Evolutionary conservation across 2,888 invertebrate species (phyloP), one percentile per base, ranked within the genome.

Genomic region (Saturnia pavonia): DNA sequence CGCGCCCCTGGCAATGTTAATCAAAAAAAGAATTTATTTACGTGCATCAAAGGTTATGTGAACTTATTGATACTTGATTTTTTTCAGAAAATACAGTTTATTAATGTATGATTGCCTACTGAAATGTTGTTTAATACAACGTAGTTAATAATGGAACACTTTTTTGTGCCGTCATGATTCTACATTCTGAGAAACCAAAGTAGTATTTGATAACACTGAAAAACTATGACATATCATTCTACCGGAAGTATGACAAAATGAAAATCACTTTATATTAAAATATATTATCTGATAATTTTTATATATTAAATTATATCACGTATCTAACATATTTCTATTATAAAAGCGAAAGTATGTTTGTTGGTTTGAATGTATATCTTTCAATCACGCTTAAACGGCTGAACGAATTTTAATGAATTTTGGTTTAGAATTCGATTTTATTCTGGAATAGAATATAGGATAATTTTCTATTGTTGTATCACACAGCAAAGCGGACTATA

Each of bases 1-100:
- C 87, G 89, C 89, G 86, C 90, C 89, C 90, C 83, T 66, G 71
- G 14, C 57, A 69, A 69, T 67, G 71, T 54, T 69, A 69, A 71
- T 69, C 63, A 54, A 69, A 57, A 43, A 57, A 71, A 54, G 34
- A 69, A 54, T 45, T 60, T 34, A 57, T 69, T 43, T 27, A 57
- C 27, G 22, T 43, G 43, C 4, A 66, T 48, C 45, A 54, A 57
- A 65, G 40, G 19, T n/a, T 40, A 19, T 40, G n/a, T 40, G 1
- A 34, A 65, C 27, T n/a, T 9, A 65, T 65, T 16, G 34, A 27
- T 63, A 27, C 14, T 45, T 22, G n/a, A 54, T 14, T 14, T 27
- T 25, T 60, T 25, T 60, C 27, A 60, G 25, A 27, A 60, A 25
- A 54, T 22, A 11, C 22, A 54, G 22, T 12, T 1, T n/a, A n/a